Evolutionary conservation across 2,113 vertebrate genomes (phyloP).

Genomic region (Anolis sagrei): DNA sequence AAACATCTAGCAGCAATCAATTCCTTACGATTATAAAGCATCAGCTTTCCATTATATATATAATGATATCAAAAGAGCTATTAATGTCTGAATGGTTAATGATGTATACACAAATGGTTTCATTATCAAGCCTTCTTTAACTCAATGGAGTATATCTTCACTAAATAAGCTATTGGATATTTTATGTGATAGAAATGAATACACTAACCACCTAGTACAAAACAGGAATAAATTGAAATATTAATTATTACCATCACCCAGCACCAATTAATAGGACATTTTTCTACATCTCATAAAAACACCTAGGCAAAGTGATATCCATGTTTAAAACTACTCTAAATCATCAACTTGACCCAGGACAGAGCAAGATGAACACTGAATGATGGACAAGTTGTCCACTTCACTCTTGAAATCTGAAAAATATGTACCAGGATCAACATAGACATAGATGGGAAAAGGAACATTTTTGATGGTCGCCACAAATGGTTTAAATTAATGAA

Average conservation of each 20-base stretch:
- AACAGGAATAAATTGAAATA: conserved; percentile 18
- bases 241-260: neutral
- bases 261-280: conserved; percentile 13
- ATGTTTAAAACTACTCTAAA: too few relatives aligned
- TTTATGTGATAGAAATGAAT: conserved; percentile 19
- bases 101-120: conserved; percentile 43
- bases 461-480: too few relatives aligned
- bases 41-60: conserved; percentile 42
- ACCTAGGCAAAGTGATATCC: neutral
- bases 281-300: neutral
- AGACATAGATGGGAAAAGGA: too few relatives aligned
- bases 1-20: conserved; percentile 1
- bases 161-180: conserved; percentile 15
- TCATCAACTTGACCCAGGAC: neutral
- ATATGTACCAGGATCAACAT: too few relatives aligned
- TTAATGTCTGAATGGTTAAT: conserved; percentile 44
- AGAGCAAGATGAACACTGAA: neutral
- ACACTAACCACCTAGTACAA: neutral
- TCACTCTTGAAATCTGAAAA: neutral
- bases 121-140: conserved; percentile 38
- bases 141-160: conserved; percentile 13
- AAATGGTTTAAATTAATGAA: too few relatives aligned
- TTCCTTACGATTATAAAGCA: neutral
- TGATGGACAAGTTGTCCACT: neutral
- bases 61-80: conserved; percentile 43